Base-by-base conservation (phyloP, 2,113 vertebrate species). In the Nycticorax nycticorax region DNA sequence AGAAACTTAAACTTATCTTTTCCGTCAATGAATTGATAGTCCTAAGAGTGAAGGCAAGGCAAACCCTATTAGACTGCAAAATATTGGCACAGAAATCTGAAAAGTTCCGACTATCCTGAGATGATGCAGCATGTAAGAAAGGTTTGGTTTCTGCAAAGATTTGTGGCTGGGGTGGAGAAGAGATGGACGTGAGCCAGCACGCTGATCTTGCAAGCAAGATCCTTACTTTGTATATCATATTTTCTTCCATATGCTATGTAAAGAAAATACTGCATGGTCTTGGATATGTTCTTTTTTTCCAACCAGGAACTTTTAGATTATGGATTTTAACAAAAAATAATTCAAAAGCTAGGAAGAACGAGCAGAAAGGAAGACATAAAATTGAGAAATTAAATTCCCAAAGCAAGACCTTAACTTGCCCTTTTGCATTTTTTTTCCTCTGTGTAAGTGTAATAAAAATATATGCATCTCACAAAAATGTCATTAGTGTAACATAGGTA, bases 171-270 rank as follows among this genome's bases (percentile, higher is more conserved):
- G 21, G 3, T 82, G 59, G 26, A 88, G 81, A 85, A 88, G 74
- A 90, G 41, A 15, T 89, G 62, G 56, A 85, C 33, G 9, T 23
- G 77, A 94, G 47, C 33, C 53, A 82, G 45, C 7, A 22, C 15
- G 33, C 32, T 93, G 52, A 55, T 81, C 9, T 63, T 27, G 24
- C 48, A 64, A 19, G 35, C 71, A 41, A 67, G 57, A n/a, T 60
- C 35, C 21, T 68, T 72, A 18, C 33, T 72, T 73, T n/a, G 4
- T 75, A 2, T 92, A n/a, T 64, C 0, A 0, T 67, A 10, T 67
- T 85, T 88, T 76, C 15, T 88, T 55, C 30, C 37, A 11, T 69
- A 15, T 62, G 24, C 41, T 62, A 4, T 3, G 1, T 68, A 48
- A 92, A 56, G 57, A 86, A 85, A 80, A 37, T 57, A 32, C 4